Evolutionary conservation across 2,797 vertebrate species (phyloP), one percentile per base, ranked within the genome.

Genomic region (Danio tinwini): DNA sequence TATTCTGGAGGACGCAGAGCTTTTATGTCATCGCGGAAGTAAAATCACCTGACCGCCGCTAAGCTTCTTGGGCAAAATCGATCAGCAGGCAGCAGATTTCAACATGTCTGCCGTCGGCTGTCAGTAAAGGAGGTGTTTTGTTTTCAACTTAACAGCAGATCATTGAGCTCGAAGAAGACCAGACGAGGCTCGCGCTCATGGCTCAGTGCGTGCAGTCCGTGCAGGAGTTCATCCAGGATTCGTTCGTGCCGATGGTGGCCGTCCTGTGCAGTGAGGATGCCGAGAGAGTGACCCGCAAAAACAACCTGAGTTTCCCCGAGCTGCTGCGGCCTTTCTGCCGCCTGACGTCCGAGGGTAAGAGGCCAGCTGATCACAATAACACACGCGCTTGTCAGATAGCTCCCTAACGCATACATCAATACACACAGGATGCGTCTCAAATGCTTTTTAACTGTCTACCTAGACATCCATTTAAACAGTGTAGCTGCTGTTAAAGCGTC

Each of bases 141-240:
- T 88, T 80, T 84, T 78, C 44, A 88, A 86, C 78, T 79, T 87
- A 86, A 71, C 84, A 85, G 83, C 84, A 67, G 74, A 70, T 53
- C 14, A 56, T 29, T 29, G 70, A 72, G 65, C 56, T 59, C 53
- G 79, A 69, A 56, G 68, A 83, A 67, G 45, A 59, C 14, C 6
- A 76, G 63, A 42, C 59, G 50, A 75, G 68, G 58, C 7, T 55
- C 44, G 71, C 59, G 17, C 78, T 84, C 82, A 99, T 99, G 98
- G 97, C 98, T 82, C 96, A 97, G 88, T 97, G 97, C 78, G 94
- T 96, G 45, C 96, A 98, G 88, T 96, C 96, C 12, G 97, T 98
- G 85, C 96, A 97, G 85, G 97, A 99, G 95, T 97, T 99, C 81
- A 94, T 98, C 83, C 97, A 98, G 92, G 97, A 98, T 91, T 96